These are phyloP conservation scores for Bruchidius siliquastri DNA, from an alignment of 2,888 invertebrate genomes.

Conservation along the genomic window DNA sequence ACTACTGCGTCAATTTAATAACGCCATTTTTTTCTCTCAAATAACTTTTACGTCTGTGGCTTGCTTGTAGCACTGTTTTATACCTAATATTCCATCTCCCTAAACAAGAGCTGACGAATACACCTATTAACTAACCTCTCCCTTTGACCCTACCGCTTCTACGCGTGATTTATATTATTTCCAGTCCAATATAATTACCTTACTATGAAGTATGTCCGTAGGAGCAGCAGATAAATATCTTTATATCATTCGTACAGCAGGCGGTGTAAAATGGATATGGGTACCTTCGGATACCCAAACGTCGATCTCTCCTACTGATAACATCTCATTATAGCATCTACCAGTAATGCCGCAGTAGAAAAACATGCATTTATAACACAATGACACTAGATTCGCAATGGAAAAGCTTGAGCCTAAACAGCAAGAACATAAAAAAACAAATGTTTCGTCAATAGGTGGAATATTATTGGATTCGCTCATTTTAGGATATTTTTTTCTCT, in stretches of 20 bases:
- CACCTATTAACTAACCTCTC: neutral
- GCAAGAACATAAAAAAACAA: no score
- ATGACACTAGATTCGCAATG: no score
- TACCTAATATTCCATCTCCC: neutral
- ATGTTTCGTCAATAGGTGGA: no score
- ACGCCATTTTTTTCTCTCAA: no score
- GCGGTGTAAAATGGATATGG: conserved; percentile 13
- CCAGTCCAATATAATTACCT: conserved; percentile 20
- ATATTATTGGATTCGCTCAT: no score
- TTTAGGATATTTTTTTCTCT: no score
- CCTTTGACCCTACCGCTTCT: neutral
- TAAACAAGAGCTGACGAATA: neutral
- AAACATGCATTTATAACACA: no score
- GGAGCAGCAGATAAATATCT: conserved; percentile 22
- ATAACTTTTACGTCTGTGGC: no score
- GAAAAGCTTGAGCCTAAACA: no score
- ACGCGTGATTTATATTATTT: conserved; percentile 14
- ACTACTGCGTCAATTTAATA: no score
- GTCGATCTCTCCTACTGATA: neutral
- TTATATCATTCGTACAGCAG: conserved; percentile 24
- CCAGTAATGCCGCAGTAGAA: neutral
- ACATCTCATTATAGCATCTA: neutral
- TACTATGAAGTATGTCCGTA: conserved; percentile 16
- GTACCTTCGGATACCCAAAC: neutral
- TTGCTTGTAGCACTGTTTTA: no score